Conservation (phyloP, 2,113 vertebrate genomes). For the Ardeotis arabs region DNA sequence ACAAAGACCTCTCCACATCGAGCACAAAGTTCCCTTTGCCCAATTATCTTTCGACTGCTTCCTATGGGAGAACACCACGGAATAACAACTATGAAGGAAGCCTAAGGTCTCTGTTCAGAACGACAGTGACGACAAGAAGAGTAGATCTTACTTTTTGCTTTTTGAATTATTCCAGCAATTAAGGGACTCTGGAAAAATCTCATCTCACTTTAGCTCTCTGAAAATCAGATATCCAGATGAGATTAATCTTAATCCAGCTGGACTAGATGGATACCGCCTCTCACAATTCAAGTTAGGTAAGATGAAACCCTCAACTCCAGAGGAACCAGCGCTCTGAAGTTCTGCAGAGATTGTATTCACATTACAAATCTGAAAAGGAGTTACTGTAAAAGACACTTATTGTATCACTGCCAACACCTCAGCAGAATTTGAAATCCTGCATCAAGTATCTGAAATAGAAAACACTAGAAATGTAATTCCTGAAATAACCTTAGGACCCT, state of each 20-base stretch:
- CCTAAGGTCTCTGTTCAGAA: not conserved
- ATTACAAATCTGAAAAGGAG: not conserved
- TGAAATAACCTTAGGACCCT: not conserved
- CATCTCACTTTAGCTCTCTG: not conserved
- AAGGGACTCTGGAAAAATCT: not conserved
- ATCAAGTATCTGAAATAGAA: not conserved
- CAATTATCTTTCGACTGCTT: not conserved
- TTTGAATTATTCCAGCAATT: not conserved
- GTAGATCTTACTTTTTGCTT: not conserved
- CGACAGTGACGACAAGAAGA: rapidly evolving
- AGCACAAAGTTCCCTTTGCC: not conserved
- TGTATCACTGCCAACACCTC: constrained; percentile 14
- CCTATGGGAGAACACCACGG: constrained; percentile 21
- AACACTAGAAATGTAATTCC: not conserved
- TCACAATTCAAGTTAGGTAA: not conserved
- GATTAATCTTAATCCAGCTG: not conserved
- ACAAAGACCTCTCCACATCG: not conserved
- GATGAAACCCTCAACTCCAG: not conserved
- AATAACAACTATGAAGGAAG: not conserved
- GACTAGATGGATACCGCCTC: not conserved
- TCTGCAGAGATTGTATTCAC: not conserved
- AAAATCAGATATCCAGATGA: not conserved
- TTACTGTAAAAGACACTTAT: not conserved
- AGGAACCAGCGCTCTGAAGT: not conserved
- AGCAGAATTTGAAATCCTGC: not conserved